Evolutionary conservation across 2,888 invertebrate species (phyloP).

Genomic region (Stenodera caucasica): DNA sequence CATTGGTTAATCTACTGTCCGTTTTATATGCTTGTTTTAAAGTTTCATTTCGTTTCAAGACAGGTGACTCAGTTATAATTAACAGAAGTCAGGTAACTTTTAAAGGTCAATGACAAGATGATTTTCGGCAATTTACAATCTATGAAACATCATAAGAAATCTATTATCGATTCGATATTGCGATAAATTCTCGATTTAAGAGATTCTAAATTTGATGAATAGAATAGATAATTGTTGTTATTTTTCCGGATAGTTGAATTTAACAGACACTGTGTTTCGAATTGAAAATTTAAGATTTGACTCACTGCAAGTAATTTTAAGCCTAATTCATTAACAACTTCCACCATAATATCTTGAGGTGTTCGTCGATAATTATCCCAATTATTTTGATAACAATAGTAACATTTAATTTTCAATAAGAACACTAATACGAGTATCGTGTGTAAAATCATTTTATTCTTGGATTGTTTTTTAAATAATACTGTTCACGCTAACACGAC

Average conservation of each 20-base stretch:
- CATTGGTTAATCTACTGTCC: neutral
- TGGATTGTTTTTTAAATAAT: neutral
- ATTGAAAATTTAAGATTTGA: constrained; percentile 26
- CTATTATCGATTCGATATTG: neutral
- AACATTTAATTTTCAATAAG: neutral
- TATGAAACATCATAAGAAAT: neutral
- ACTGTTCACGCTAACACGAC: neutral
- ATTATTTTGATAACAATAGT: constrained; percentile 16
- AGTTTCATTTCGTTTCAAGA: neutral
- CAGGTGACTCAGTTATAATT: neutral
- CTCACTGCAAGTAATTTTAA: constrained; percentile 66
- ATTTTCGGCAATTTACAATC: neutral
- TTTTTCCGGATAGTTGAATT: neutral
- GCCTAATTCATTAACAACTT: constrained; percentile 75
- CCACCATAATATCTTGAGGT: constrained; percentile 76
- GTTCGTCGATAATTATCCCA: constrained; percentile 18
- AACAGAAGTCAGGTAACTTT: constrained; percentile 12
- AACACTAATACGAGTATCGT: neutral
- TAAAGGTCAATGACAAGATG: constrained; percentile 18
- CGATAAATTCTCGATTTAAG: constrained; percentile 7
- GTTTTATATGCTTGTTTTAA: neutral
- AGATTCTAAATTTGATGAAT: neutral
- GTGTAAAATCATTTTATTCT: neutral
- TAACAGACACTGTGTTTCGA: too few species aligned
- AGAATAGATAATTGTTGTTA: constrained; percentile 2